Evolutionary conservation across 2,888 invertebrate species (phyloP).

Genomic region (Cataglyphis albicans): DNA sequence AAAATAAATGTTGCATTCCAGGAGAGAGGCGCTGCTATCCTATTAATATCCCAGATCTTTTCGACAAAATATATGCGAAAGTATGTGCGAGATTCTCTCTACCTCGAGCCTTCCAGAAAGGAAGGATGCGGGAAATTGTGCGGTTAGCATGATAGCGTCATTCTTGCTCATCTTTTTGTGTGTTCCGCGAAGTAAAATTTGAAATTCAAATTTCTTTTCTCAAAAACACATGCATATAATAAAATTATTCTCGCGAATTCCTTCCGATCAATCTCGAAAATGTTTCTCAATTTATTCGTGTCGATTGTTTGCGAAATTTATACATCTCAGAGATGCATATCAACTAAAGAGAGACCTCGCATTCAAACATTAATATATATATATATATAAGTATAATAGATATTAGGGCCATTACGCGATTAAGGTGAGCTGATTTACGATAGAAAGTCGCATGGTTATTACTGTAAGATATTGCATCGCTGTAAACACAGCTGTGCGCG

Average conservation of each 20-base stretch:
- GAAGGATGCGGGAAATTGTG: conserved; percentile 30
- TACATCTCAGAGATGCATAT: neutral
- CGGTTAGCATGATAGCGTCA: neutral
- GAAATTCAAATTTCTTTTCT: conserved; percentile 6
- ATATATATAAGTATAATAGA: conserved; percentile 1
- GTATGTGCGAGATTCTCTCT: neutral
- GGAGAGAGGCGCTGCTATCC: conserved; percentile 47
- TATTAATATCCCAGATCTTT: neutral
- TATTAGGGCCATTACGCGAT: conserved; percentile 41
- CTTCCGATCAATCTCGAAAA: neutral
- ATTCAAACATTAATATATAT: neutral
- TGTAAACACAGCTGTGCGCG: conserved; percentile 61
- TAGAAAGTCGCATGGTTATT: conserved; percentile 65
- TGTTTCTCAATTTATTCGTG: neutral
- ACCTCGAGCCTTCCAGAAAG: neutral
- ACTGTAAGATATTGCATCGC: conserved; percentile 60
- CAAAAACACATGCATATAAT: neutral
- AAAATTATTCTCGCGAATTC: neutral
- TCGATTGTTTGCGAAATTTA: conserved; percentile 9
- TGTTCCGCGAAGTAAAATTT: conserved; percentile 12
- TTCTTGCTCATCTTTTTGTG: neutral
- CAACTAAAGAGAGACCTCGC: conserved; percentile 41
- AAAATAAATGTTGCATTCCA: conserved; percentile 77
- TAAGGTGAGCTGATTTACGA: conserved; percentile 65
- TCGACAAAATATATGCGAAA: neutral